Evolutionary conservation across 1,140 invertebrate species (phyloP), one percentile per base, ranked within the genome.

Genomic region (Frieseomelitta varia): DNA sequence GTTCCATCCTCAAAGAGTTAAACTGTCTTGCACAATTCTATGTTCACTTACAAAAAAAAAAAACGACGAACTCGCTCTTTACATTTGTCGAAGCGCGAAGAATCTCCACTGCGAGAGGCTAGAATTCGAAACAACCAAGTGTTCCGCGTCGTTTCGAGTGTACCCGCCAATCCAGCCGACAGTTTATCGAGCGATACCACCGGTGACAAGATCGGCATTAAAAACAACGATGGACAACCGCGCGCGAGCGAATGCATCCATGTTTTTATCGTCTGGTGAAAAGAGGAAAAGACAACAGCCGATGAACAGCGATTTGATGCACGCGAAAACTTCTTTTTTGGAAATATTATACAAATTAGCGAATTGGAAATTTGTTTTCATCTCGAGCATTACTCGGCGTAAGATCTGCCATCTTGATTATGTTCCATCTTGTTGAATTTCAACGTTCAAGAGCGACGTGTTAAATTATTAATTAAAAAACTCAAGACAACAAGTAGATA

Each of bases 221-320:
- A 81, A 81, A 55, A 39, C 47, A 67, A 39, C 21, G 79, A 80
- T 53, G 39, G 21, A 74, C 73, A 56, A 56, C 27, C n/a, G n/a
- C 21, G 12, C 53, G 21, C 15, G 72, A 56, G 24, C 73, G 53
- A 27, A 47, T 27, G 17, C 51, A 17, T 19, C 19, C 27, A 24
- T 11, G 14, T 53, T 65, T 76, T 47, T 24, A 21, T 56, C 73
- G 4, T 19, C 19, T 0, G 3, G 11, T 30, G 19, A 39, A 73
- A 61, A 6, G 6, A 39, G 4, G 39, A 39, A 39, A 6, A 4
- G 3, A 39, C 39, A 39, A 39, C 4, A 39, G 53, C 19, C 79
- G 51, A 39, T 51, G 72, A 47, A 81, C 55, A n/a, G 75, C 75
- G 17, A 21, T 58, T 68, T 30, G 78, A 71, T 72, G 10, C 2